Conservation (phyloP, 2,113 vertebrate species). For the Phyllopteryx taeniolatus region DNA sequence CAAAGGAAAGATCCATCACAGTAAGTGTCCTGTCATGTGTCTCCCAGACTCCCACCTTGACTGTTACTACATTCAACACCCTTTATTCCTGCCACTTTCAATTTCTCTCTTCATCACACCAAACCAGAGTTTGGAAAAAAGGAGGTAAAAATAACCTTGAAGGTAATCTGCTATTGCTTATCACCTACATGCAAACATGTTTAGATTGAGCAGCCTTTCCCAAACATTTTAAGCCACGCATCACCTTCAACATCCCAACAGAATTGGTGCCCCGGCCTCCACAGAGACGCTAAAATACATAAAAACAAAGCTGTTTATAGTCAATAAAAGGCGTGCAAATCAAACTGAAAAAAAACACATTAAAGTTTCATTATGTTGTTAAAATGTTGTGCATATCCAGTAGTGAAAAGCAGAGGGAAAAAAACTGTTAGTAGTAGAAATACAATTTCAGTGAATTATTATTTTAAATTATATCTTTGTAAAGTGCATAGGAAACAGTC, state of each 20-base stretch:
- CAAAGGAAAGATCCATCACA: conserved; percentile 13
- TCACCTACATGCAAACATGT: neutral
- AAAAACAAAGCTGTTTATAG: neutral
- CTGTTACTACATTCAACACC: neutral
- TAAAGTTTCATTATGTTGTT: neutral
- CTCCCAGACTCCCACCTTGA: conserved; percentile 9
- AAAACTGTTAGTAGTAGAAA: neutral
- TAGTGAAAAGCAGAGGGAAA: neutral
- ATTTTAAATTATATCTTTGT: no score
- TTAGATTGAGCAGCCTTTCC: neutral
- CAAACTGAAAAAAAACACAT: neutral
- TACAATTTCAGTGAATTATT: neutral
- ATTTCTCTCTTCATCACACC: conserved; percentile 32
- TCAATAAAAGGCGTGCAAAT: neutral
- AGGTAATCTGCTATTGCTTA: neutral
- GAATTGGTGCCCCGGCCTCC: neutral
- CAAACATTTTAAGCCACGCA: neutral
- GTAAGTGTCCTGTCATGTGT: conserved; percentile 5
- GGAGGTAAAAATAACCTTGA: conserved; percentile 33
- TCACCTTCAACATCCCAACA: neutral
- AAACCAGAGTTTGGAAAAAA: conserved; percentile 23
- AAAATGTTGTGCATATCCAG: neutral
- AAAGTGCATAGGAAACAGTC: no score
- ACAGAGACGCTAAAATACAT: neutral
- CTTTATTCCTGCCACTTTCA: conserved; percentile 34